phyloP scores from a whole-genome alignment of 2,113 vertebrate species.

The Thymallus thymallus region DNA sequence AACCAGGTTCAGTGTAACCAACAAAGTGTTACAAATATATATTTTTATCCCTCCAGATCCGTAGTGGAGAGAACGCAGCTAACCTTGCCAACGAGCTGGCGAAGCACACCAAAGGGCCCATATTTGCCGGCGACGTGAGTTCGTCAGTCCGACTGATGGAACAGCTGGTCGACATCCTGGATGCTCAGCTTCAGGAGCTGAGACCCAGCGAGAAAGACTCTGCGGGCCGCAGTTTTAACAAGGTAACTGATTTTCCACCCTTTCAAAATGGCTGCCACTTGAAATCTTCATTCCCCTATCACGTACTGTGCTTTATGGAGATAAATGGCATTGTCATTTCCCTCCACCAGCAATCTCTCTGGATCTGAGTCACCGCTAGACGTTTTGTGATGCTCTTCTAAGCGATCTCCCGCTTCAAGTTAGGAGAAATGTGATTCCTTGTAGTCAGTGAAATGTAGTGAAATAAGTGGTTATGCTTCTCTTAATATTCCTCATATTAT shows the following conservation, averaged over 20 bases:
- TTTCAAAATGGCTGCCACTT: slow-evolving; percentile 20
- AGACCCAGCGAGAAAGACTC: slow-evolving; percentile 89
- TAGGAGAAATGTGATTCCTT: not conserved
- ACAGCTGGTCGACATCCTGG: slow-evolving; percentile 95
- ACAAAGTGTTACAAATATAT: slow-evolving; percentile 67
- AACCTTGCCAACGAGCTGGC: slow-evolving; percentile 97
- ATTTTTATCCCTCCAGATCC: slow-evolving; percentile 75
- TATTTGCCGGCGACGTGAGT: slow-evolving; percentile 94
- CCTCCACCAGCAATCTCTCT: not conserved
- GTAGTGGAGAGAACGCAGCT: slow-evolving; percentile 96
- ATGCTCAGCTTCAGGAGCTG: slow-evolving; percentile 94
- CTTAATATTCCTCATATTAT: slow-evolving; percentile 1
- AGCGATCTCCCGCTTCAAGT: not conserved
- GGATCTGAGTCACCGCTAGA: not conserved
- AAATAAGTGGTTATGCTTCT: not conserved
- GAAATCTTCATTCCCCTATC: not conserved
- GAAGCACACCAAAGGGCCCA: slow-evolving; percentile 90
- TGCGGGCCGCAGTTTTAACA: slow-evolving; percentile 95
- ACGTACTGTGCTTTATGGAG: slow-evolving; percentile 45
- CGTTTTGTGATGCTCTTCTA: too few relatives aligned
- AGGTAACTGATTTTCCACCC: slow-evolving; percentile 73
- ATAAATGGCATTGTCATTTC: not conserved
- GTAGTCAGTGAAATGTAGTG: not conserved
- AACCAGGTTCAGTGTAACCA: slow-evolving; percentile 88
- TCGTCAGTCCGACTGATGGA: slow-evolving; percentile 97